A percentile compares a stretch with the other conserved stretches of the same genome.
Conservation (phyloP, 2,113 vertebrate genomes). For the Egretta garzetta region DNA sequence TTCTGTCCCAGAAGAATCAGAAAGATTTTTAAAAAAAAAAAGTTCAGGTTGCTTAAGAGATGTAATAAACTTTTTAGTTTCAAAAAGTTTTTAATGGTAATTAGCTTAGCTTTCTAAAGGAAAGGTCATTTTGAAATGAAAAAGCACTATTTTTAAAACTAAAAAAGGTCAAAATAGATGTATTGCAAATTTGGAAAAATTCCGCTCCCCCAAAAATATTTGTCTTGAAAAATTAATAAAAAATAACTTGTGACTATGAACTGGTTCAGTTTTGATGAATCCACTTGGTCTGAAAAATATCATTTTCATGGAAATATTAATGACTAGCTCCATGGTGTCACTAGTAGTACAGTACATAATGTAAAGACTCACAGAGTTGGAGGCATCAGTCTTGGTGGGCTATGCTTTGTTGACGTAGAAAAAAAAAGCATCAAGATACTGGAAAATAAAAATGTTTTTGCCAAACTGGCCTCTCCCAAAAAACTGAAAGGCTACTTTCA, state of each 20-base stretch:
- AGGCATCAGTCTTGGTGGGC: background rate
- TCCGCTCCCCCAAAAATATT: background rate
- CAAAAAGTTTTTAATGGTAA: background rate
- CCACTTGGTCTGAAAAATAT: background rate
- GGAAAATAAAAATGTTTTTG: background rate
- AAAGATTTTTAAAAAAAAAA: background rate
- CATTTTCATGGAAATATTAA: background rate
- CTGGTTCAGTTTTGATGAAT: background rate
- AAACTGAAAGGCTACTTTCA: background rate
- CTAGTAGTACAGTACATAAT: background rate
- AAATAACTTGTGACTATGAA: background rate
- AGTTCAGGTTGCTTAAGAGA: background rate
- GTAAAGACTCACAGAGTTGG: background rate
- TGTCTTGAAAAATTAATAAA: background rate
- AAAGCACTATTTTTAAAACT: background rate
- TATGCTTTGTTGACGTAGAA: background rate
- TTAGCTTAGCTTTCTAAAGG: conserved; percentile 9
- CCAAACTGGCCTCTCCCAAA: background rate
- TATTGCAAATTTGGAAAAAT: background rate
- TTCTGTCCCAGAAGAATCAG: background rate
- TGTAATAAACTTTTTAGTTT: background rate
- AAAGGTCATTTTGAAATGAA: conserved; percentile 36
- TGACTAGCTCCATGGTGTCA: background rate
- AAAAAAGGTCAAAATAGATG: conserved; percentile 10
- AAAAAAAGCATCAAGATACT: background rate